A percentile compares a stretch with the other conserved stretches of the same genome.
phyloP scores from a whole-genome alignment of 2,113 vertebrate genomes.

The Gymnobelideus leadbeateri region DNA sequence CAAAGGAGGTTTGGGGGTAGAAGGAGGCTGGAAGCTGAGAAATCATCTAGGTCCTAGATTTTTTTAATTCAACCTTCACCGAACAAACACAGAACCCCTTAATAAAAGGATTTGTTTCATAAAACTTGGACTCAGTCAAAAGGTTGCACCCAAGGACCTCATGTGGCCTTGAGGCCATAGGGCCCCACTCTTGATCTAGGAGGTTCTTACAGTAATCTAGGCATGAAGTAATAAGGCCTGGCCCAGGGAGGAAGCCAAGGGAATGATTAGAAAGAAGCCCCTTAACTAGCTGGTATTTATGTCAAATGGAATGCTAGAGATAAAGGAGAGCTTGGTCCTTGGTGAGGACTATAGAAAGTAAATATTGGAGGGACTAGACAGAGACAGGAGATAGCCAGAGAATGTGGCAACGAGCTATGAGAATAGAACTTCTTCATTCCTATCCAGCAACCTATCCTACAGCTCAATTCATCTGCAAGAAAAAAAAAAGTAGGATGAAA shows the following conservation, averaged over 20 bases:
- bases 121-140: no score
- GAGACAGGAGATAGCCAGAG: background rate
- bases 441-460: background rate
- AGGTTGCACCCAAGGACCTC: no score
- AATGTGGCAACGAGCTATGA: background rate
- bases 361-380: background rate
- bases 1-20: background rate
- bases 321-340: constrained; percentile 15
- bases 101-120: no score
- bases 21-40: background rate
- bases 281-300: background rate
- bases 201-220: background rate
- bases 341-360: background rate
- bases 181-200: background rate
- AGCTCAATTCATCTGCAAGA: constrained; percentile 37
- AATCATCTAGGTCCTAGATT: background rate
- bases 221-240: background rate
- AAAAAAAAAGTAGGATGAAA: constrained; percentile 39
- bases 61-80: no score
- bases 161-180: no score
- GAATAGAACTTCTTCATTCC: background rate
- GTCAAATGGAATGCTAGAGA: background rate
- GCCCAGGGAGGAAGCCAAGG: background rate
- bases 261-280: background rate
- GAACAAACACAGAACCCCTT: no score